Base-by-base conservation (phyloP, 2,797 vertebrate genomes). In the Limosa lapponica region DNA sequence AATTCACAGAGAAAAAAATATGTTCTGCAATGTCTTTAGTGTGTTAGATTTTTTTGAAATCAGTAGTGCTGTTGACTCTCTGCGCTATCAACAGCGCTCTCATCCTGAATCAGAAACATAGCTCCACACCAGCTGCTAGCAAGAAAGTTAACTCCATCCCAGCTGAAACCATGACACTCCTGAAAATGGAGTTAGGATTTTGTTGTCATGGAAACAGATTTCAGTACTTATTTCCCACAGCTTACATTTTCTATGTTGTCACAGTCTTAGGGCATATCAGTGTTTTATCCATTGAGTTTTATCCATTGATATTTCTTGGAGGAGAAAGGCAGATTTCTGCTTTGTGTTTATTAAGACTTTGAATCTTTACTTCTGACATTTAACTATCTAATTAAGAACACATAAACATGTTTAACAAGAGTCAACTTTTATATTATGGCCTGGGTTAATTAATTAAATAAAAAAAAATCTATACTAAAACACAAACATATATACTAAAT, bases 111-210 rank as follows among this genome's bases (percentile, higher is more conserved):
- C 36, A 11, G 19, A 28, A 39, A 19, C 58, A 19, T 28, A 61
- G 36, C 36, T 25, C 36, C 16, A 37, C 25, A 61, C 36, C 58
- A 61, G 58, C 25, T 19, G 58, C 58, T 28, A 39, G 58, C 36
- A 39, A 61, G 36, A 19, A 61, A 28, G 58, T 61, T 28, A 39
- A 61, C 36, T 39, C 36, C 36, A 61, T 61, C 58, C 25, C 58
- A 39, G 58, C 36, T 61, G 36, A 61, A 61, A 61, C 37, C 37
- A 61, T 7, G 17, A 20, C 37, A 41, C 37, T 61, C 73, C 94
- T 97, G 85, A 85, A 96, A 96, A 94, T 79, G 39, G 70, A 96
- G 95, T 97, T 96, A 89, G 57, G 67, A 95, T 88, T 84, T 78
- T 81, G 84, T 96, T 96, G 95, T 87, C 96, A 95, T 92, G 81